Conservation (phyloP, 2,888 invertebrate species). For the Chloroclystis v-ata region DNA sequence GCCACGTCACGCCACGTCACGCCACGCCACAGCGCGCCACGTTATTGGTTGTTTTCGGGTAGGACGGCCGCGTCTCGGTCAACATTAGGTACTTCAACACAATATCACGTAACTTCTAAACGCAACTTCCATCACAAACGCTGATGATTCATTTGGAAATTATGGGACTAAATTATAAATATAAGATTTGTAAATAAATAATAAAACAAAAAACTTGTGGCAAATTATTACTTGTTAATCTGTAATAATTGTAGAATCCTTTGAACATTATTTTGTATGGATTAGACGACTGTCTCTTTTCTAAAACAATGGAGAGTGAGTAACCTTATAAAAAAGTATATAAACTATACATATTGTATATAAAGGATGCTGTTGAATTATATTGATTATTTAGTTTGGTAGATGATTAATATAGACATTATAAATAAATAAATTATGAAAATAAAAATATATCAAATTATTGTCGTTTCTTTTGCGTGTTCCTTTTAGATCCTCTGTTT, state of each 20-base stretch:
- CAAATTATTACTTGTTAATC: slow-evolving; percentile 73
- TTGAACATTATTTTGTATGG: slow-evolving; percentile 62
- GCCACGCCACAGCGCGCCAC: not conserved
- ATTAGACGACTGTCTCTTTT: slow-evolving; percentile 48
- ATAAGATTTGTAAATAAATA: slow-evolving; percentile 75
- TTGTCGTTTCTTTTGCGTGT: slow-evolving; percentile 22
- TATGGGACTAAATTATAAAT: slow-evolving; percentile 74
- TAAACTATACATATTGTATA: slow-evolving; percentile 75
- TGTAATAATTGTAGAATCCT: slow-evolving; percentile 58
- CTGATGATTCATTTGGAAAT: slow-evolving; percentile 62
- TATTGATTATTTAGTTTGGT: slow-evolving; percentile 74
- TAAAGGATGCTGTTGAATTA: slow-evolving; percentile 75
- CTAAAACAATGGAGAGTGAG: slow-evolving; percentile 46
- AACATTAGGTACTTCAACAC: slow-evolving; percentile 16
- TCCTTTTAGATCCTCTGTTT: too few species aligned
- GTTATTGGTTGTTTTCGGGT: slow-evolving; percentile 48
- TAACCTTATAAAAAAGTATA: slow-evolving; percentile 48
- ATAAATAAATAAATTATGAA: slow-evolving; percentile 70
- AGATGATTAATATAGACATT: slow-evolving; percentile 76
- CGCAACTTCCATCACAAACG: slow-evolving; percentile 43
- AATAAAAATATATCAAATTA: slow-evolving; percentile 75
- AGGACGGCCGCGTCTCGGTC: slow-evolving; percentile 13
- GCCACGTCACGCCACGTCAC: slow-evolving; percentile 3
- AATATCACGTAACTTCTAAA: slow-evolving; percentile 10
- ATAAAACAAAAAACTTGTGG: slow-evolving; percentile 64